Base-by-base conservation (phyloP, 2,113 vertebrate genomes). In the western clawed frog (Xenopus tropicalis) region DNA sequence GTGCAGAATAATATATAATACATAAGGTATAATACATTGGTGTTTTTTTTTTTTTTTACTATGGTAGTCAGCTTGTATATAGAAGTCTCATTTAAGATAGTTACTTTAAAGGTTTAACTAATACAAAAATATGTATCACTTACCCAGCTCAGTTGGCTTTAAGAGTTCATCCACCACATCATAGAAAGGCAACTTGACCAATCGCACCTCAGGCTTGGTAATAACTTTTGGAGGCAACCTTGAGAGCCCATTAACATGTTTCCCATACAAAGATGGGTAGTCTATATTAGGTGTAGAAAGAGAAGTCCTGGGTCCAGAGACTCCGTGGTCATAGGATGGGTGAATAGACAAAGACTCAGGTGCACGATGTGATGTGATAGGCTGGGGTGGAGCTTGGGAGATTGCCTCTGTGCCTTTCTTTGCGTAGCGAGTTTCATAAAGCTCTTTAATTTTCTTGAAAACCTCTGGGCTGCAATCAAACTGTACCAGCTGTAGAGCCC, bases 401-500 rank as follows among this genome's bases (percentile, higher is more conserved):
- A 52, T 62, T 22, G 51, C 14, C 68, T 81, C 91, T 0, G 85
- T 62, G 70, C 89, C 83, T 61, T 94, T 90, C 88, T 96, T 98
- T 78, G 93, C 92, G 2, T 98, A 97, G 1, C 97, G 94, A 0
- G 95, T 96, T 87, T 98, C 96, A 0, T 99, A 98, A 61, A 99
- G 94, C 86, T 98, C 96, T 62, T 96, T 92, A 74, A 99, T 96
- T 22, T 98, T 98, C 91, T 97, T 97, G 76, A 98, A 94, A 13
- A 99, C 91, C 87, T 98, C 97, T 0, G 97, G 96, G 87, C 96
- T 98, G 84, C 95, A 98, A 86, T 99, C 97, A 0, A 95, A 97
- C 86, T 98, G 96, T 71, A 99, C 95, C 79, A 99, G 88, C 81
- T 96, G 92, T 81, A 99, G 82, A 1, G 97, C 97, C 77, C 97